phyloP scores from a whole-genome alignment of 2,113 vertebrate species.

The Oncorhynchus keta region DNA sequence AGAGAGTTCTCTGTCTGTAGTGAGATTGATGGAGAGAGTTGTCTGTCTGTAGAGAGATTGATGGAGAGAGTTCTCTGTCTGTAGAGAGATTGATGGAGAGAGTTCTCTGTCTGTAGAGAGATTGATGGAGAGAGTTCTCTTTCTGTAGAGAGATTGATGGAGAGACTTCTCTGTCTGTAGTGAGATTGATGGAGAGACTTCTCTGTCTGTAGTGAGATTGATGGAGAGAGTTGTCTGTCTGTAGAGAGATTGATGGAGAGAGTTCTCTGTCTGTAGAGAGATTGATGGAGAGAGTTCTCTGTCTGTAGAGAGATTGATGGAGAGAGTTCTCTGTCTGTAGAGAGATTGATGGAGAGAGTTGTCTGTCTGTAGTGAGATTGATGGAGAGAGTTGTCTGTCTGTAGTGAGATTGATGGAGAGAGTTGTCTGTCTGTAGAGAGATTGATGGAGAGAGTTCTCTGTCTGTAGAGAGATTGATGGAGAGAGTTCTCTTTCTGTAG shows the following conservation, averaged over 20 bases:
- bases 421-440: not conserved
- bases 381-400: no score
- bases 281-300: no score
- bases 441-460: no score
- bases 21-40: not conserved
- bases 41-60: not conserved
- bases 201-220: not conserved
- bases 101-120: not conserved
- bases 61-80: no score
- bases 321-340: no score
- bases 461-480: not conserved
- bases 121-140: no score
- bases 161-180: no score
- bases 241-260: not conserved
- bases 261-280: not conserved
- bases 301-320: not conserved
- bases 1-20: no score
- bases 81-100: not conserved
- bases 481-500: no score
- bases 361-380: not conserved
- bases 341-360: not conserved
- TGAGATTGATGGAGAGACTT: not conserved
- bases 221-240: no score
- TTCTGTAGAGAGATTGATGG: not conserved
- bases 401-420: not conserved